Evolutionary conservation across 2,113 vertebrate species (phyloP).

Genomic region (Platichthys flesus): DNA sequence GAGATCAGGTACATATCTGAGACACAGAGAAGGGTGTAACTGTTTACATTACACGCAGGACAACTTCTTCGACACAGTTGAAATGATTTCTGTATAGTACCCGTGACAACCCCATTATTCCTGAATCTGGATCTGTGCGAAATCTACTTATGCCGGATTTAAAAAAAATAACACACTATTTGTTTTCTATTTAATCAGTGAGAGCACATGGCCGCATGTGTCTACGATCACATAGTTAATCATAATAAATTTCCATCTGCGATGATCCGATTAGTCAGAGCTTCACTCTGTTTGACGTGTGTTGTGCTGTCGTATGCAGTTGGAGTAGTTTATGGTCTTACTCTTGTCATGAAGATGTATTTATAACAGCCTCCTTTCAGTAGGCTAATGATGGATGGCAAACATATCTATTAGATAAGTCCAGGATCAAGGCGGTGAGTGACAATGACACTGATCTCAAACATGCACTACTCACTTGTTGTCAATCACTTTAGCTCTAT

Average conservation of each 20-base stretch:
- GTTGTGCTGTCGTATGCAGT: not conserved
- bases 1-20: no score
- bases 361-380: constrained; percentile 12
- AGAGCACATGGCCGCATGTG: not conserved
- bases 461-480: constrained; percentile 3
- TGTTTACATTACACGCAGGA: no score
- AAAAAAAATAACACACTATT: not conserved
- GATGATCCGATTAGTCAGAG: constrained; percentile 13
- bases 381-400: constrained; percentile 8
- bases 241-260: constrained; percentile 24
- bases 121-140: no score
- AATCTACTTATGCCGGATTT: no score
- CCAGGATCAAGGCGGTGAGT: not conserved
- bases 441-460: constrained; percentile 5
- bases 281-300: not conserved
- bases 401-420: not conserved
- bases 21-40: no score
- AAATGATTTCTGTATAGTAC: no score
- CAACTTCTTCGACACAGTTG: no score
- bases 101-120: no score
- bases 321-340: constrained; percentile 29
- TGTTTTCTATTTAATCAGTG: not conserved
- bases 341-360: not conserved
- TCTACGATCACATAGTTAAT: not conserved
- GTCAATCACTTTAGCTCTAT: constrained; percentile 8